Evolutionary conservation across 2,113 vertebrate species (phyloP).

Genomic region (Melanotaenia duboulayi): DNA sequence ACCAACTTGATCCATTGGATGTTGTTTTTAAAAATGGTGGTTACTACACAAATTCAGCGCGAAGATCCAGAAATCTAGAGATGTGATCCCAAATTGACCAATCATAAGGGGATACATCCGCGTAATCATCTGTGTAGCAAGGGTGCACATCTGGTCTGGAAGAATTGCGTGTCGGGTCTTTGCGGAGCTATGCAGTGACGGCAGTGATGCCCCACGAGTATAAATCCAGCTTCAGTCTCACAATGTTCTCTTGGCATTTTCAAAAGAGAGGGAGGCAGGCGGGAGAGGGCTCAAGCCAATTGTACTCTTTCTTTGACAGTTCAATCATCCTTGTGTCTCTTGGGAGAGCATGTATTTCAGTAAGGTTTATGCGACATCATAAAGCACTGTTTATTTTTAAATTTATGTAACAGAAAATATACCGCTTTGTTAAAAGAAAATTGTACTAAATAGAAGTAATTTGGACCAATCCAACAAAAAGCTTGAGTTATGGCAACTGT

Average conservation of each 20-base stretch:
- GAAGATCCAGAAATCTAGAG: no score
- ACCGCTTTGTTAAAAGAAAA: background rate
- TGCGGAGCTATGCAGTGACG: no score
- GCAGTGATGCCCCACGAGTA: no score
- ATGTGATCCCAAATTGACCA: no score
- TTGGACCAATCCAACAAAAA: constrained; percentile 7
- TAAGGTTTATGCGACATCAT: constrained; percentile 17
- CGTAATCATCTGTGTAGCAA: no score
- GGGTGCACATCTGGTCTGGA: no score
- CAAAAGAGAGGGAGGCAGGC: background rate
- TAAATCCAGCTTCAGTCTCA: constrained; percentile 22
- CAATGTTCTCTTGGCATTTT: constrained; percentile 47
- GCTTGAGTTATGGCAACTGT: background rate
- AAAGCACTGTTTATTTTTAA: constrained; percentile 27
- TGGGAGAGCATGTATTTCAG: constrained; percentile 1
- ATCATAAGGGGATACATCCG: no score
- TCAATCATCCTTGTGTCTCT: constrained; percentile 6
- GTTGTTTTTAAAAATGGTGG: no score
- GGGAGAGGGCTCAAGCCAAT: constrained; percentile 6
- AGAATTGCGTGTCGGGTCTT: no score
- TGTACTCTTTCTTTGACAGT: constrained; percentile 31
- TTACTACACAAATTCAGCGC: no score
- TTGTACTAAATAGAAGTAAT: background rate
- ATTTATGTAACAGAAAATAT: constrained; percentile 7
- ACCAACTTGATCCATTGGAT: no score